These are phyloP conservation scores for Haemorhous mexicanus DNA, from an alignment of 2,113 vertebrate genomes.

Conservation along the genomic window DNA sequence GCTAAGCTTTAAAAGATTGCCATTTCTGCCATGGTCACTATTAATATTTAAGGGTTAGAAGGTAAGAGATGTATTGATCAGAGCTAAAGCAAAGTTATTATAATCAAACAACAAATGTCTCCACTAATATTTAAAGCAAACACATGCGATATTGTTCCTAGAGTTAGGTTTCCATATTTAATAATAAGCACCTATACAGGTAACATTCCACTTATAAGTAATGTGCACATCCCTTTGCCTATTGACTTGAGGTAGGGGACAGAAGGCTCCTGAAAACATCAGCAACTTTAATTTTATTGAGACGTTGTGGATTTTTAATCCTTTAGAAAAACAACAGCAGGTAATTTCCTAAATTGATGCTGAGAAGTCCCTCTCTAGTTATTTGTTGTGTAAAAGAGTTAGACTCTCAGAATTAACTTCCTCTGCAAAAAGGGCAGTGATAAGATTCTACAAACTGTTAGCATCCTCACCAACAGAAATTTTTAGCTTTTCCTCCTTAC, in stretches of 20 bases:
- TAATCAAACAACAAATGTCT: not conserved
- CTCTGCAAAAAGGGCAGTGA: not conserved
- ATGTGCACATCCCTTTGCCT: not conserved
- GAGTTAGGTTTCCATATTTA: not conserved
- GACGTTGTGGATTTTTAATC: not conserved
- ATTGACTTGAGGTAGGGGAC: not conserved
- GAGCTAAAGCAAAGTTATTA: not conserved
- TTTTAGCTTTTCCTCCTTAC: not conserved
- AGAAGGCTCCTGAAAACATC: not conserved
- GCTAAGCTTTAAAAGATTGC: not conserved
- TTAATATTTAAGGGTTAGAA: not conserved
- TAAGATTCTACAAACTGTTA: not conserved
- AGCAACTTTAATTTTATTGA: not conserved
- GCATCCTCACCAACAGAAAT: not conserved
- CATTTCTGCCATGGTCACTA: not conserved
- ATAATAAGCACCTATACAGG: not conserved
- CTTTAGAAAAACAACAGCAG: not conserved
- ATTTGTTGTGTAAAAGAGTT: not conserved
- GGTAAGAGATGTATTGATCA: not conserved
- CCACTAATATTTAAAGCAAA: not conserved
- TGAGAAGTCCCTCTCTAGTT: not conserved
- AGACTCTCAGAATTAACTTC: not conserved
- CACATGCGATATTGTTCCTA: not conserved
- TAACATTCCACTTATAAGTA: not conserved
- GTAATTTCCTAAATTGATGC: not conserved